Evolutionary conservation across 1,140 invertebrate genomes (phyloP), one percentile per base, ranked within the genome.

Genomic region (Tetraneura akinire): DNA sequence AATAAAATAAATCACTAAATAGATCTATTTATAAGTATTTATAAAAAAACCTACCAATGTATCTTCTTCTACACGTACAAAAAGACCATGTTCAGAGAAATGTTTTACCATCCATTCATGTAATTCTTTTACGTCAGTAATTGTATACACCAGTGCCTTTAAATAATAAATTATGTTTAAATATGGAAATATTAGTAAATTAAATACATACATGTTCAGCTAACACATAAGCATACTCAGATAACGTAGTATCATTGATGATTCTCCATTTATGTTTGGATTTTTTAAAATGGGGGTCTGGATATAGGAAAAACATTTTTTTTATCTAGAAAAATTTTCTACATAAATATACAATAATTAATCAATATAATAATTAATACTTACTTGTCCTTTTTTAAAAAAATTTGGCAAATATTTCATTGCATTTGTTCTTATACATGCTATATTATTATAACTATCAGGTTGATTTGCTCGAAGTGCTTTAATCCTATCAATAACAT

Each of bases 261-360:
- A 99, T 99, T 81, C 98, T 90, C 98, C 98, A 99, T 87, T 99
- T 99, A 85, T 99, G 96, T 88, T 99, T 99, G 0, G 95, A 91
- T 84, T 95, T 98, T 86, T 99, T 99, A 86, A 99, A 99, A 89
- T 99, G 98, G 51, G 98, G 98, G 89, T 99, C 98, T 42, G 98
- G 98, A 86, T 98, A 99, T n/a, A 99, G 87, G 85, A 99, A 99
- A 87, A 99, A 99, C 91, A 99, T 97, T 88, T 99, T 99, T 81
- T 92, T 91, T 18, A 99, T 87, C 92, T 99, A 78, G 18, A 89
- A 83, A 91, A 83, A 90, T 88, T 82, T 80, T 42, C 80, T 82
- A 13, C 11, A 8, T 68, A 68, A 57, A 21, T 11, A 18, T 9
- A 47, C 14, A 11, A 21, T 3, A 13, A 11, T 68, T 13, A 6